Evolutionary conservation across 2,888 invertebrate genomes (phyloP).

Genomic region (Masnerella sp.): DNA sequence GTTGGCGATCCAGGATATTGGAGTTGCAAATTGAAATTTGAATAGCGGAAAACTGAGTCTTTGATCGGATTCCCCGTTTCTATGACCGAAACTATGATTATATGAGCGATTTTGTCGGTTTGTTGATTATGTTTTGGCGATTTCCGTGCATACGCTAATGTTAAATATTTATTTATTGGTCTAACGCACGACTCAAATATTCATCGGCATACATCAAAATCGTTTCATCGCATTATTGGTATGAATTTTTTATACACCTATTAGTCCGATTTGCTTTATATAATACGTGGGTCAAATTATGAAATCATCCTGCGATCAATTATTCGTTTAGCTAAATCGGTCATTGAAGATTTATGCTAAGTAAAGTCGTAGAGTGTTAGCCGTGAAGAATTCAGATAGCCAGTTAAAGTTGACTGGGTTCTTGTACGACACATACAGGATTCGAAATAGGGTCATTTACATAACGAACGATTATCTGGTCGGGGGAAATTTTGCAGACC

Average conservation of each 20-base stretch:
- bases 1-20: conserved; percentile 29
- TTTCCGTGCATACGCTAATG: background rate
- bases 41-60: conserved; percentile 38
- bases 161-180: no score
- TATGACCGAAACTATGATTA: background rate
- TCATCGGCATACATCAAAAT: no score
- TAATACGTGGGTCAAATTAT: conserved; percentile 6
- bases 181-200: no score
- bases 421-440: conserved; percentile 31
- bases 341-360: conserved; percentile 14
- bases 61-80: conserved; percentile 20
- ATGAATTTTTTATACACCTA: background rate
- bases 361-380: background rate
- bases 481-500: conserved; percentile 29
- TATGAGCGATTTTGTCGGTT: background rate
- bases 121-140: background rate
- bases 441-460: conserved; percentile 35
- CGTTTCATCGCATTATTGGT: background rate
- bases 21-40: conserved; percentile 44
- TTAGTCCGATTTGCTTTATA: conserved; percentile 8
- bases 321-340: conserved; percentile 3
- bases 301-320: conserved; percentile 30
- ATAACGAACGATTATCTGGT: conserved; percentile 30
- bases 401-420: conserved; percentile 21
- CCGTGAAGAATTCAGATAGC: conserved; percentile 34